Percentiles rank a stretch among this genome's conserved stretches.
Evolutionary conservation across 2,888 invertebrate genomes (phyloP).

Genomic region (Microplitis manilae): DNA sequence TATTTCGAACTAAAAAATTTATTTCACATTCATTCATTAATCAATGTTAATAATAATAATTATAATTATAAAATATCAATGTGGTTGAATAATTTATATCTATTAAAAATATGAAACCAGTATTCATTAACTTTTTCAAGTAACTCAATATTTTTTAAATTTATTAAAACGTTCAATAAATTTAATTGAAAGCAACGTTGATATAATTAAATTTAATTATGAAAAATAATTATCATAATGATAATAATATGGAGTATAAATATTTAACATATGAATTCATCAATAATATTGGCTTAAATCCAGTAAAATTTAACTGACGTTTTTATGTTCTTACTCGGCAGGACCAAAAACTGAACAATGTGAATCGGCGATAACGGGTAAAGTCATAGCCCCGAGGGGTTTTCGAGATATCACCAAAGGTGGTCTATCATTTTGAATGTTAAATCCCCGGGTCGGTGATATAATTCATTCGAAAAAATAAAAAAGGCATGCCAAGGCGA

Average conservation of each 20-base stretch:
- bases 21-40: too few species aligned
- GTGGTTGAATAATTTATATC: too few species aligned
- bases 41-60: too few species aligned
- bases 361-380: constrained; percentile 9
- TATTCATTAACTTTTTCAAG: too few species aligned
- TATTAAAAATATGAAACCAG: too few species aligned
- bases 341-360: constrained; percentile 13
- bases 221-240: not conserved
- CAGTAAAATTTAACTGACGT: not conserved
- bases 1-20: too few species aligned
- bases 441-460: constrained; percentile 31
- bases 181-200: too few species aligned
- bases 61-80: too few species aligned
- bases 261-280: not conserved
- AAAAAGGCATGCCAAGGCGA: constrained; percentile 23
- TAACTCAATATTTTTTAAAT: too few species aligned
- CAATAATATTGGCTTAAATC: not conserved
- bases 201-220: not conserved
- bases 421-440: constrained; percentile 39
- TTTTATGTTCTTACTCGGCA: not conserved
- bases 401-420: constrained; percentile 31
- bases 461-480: constrained; percentile 33
- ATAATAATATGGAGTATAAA: not conserved
- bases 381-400: constrained; percentile 6
- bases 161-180: too few species aligned